phyloP scores from a whole-genome alignment of 2,888 invertebrate species.

The Oscheius myriophilus region DNA sequence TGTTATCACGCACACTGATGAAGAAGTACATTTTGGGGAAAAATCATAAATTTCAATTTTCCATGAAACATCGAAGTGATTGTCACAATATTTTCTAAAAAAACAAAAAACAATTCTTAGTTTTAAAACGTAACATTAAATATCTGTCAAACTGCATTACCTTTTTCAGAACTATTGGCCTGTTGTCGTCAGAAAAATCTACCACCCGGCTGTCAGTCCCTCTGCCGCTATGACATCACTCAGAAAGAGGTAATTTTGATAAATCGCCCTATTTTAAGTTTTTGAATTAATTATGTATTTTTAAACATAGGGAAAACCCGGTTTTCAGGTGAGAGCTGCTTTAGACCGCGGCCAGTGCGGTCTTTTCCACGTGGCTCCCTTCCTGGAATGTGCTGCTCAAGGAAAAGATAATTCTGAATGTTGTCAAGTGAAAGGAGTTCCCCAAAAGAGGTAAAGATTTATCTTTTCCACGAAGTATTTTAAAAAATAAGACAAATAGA shows the following conservation, averaged over 20 bases:
- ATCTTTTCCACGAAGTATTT: background rate
- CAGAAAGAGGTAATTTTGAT: slow-evolving; percentile 58
- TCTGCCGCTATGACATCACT: slow-evolving; percentile 68
- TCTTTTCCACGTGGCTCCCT: slow-evolving; percentile 65
- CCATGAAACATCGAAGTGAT: no score
- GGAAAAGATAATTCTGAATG: slow-evolving; percentile 65
- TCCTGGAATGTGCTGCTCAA: slow-evolving; percentile 66
- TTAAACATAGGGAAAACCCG: background rate
- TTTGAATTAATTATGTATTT: background rate
- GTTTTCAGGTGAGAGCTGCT: slow-evolving; percentile 56
- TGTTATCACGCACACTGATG: no score
- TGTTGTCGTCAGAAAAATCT: slow-evolving; percentile 63
- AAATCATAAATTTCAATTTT: no score
- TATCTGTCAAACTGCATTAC: no score
- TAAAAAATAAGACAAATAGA: no score
- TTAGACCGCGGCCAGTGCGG: slow-evolving; percentile 67
- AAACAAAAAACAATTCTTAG: no score
- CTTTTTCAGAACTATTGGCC: slow-evolving; percentile 37
- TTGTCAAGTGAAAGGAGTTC: slow-evolving; percentile 57
- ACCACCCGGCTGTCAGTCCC: slow-evolving; percentile 61
- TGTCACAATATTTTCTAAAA: no score
- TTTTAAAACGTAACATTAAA: no score
- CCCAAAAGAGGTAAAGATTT: slow-evolving; percentile 57
- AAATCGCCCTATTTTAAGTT: background rate
- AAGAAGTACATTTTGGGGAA: no score